Conservation (phyloP, 2,888 invertebrate species). For the Drosophila yooni region DNA sequence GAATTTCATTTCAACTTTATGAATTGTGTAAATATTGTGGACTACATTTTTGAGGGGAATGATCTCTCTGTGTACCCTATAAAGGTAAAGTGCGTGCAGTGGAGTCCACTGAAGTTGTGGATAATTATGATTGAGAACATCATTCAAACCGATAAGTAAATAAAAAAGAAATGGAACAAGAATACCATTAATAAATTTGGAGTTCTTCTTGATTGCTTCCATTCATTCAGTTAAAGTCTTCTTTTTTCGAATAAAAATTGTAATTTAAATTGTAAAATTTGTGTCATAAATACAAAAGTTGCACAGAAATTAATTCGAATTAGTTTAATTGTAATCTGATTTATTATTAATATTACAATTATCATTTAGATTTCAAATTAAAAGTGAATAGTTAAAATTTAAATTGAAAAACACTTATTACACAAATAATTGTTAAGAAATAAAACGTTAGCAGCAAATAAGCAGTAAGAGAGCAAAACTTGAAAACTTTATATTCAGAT, state of each 20-base stretch:
- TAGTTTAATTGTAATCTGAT: neutral
- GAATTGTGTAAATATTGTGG: slow-evolving; percentile 16
- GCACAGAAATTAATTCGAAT: neutral
- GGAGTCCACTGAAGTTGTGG: neutral
- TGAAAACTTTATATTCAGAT: neutral
- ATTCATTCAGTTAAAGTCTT: neutral
- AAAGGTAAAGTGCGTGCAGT: neutral
- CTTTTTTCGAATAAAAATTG: neutral
- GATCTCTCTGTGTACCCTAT: slow-evolving; percentile 1
- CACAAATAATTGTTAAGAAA: neutral
- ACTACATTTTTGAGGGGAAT: neutral
- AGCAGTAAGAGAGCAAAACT: too few species aligned
- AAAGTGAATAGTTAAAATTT: neutral
- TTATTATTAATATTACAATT: too few species aligned
- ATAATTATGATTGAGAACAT: neutral
- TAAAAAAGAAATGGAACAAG: neutral
- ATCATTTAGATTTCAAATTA: neutral
- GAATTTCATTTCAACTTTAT: slow-evolving; percentile 18
- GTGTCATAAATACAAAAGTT: neutral
- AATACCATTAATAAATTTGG: neutral
- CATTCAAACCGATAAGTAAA: neutral
- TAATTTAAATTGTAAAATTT: neutral
- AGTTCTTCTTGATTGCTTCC: neutral
- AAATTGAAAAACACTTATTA: neutral
- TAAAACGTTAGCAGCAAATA: neutral